phyloP scores from a whole-genome alignment of 2,113 vertebrate genomes.

The Indicator indicator region DNA sequence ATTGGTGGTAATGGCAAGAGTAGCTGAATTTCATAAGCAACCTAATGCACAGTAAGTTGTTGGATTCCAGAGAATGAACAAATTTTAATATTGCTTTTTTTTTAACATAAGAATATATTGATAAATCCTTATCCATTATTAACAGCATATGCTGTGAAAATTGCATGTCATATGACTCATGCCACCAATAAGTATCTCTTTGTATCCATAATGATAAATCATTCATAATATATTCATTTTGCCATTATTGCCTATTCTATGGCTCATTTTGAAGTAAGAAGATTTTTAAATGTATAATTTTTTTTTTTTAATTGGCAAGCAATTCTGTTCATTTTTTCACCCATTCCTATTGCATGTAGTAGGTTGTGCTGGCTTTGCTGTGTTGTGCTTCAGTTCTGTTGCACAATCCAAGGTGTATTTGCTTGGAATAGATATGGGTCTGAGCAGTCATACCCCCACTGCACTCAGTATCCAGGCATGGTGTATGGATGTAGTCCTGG shows the following conservation, averaged over 20 bases:
- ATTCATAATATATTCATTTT: constrained; percentile 76
- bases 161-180: constrained; percentile 70
- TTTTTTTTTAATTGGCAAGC: constrained; percentile 62
- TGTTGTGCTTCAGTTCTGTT: background rate
- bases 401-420: background rate
- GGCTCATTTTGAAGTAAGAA: constrained; percentile 72
- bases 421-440: background rate
- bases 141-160: constrained; percentile 71
- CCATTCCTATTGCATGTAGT: background rate
- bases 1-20: constrained; percentile 56
- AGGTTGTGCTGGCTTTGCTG: background rate
- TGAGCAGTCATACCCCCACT: background rate
- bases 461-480: background rate
- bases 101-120: constrained; percentile 62
- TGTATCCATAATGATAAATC: constrained; percentile 77
- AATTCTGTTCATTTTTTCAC: constrained; percentile 16
- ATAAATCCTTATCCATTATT: constrained; percentile 81
- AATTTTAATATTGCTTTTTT: constrained; percentile 76
- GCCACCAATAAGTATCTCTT: constrained; percentile 69
- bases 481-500: background rate
- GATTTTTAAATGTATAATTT: constrained; percentile 67
- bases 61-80: constrained; percentile 62
- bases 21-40: constrained; percentile 51
- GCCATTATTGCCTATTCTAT: constrained; percentile 63
- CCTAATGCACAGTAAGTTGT: constrained; percentile 61